phyloP scores from a whole-genome alignment of 2,888 invertebrate species.

The Halocaridina rubra region DNA sequence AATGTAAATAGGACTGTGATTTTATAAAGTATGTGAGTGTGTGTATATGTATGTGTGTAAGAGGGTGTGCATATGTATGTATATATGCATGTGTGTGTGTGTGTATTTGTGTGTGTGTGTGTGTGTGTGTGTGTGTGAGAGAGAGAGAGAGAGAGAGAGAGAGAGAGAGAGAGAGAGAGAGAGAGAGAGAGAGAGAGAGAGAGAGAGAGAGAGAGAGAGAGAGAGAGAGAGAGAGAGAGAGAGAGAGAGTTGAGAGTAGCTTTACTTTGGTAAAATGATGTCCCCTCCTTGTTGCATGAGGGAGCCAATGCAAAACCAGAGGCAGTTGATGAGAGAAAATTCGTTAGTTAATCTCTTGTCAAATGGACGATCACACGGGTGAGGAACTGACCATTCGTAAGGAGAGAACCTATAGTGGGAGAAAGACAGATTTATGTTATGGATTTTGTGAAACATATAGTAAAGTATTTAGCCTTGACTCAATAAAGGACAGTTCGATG shows the following conservation, averaged over 20 bases:
- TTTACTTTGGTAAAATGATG: conserved; percentile 50
- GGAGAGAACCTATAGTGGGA: conserved; percentile 77
- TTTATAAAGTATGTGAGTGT: no score
- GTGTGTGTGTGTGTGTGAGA: not conserved
- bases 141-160: conserved; percentile 4
- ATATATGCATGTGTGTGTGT: not conserved
- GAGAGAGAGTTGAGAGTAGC: not conserved
- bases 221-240: conserved; percentile 12
- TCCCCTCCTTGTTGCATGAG: conserved; percentile 89
- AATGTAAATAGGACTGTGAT: no score
- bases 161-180: not conserved
- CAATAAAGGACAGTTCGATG: no score
- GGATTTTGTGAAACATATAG: no score
- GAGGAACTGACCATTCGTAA: conserved; percentile 89
- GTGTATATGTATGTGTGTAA: not conserved
- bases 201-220: not conserved
- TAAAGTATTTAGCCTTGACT: no score
- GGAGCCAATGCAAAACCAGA: conserved; percentile 90
- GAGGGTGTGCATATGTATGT: no score
- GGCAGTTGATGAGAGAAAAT: conserved; percentile 83
- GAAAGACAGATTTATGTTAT: no score
- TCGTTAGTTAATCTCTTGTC: conserved; percentile 75
- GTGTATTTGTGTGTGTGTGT: no score
- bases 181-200: conserved; percentile 6
- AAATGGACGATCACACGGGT: conserved; percentile 85